phyloP scores from a whole-genome alignment of 2,113 vertebrate genomes.

The Microtus pennsylvanicus region DNA sequence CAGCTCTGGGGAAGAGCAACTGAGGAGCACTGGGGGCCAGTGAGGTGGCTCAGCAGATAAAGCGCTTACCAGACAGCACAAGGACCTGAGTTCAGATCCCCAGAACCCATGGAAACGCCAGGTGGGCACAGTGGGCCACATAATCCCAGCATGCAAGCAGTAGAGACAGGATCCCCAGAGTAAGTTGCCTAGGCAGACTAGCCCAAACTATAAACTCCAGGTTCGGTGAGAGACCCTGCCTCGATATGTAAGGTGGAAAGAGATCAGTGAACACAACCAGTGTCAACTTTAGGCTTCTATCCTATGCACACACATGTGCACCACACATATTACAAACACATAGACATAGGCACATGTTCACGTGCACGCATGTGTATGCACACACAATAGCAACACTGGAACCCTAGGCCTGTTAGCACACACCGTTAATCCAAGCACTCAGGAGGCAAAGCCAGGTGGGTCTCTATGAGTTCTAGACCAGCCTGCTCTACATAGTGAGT shows the following conservation, averaged over 20 bases:
- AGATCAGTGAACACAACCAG: background rate
- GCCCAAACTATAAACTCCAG: background rate
- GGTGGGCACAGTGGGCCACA: background rate
- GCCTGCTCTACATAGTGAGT: background rate
- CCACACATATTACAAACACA: background rate
- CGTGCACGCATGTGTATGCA: fast-evolving
- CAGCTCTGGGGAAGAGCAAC: background rate
- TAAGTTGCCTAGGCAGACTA: background rate
- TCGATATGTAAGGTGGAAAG: background rate
- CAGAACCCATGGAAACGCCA: background rate
- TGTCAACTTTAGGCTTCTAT: background rate
- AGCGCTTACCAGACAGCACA: background rate
- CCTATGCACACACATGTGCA: background rate
- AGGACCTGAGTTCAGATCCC: background rate
- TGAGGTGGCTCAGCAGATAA: background rate
- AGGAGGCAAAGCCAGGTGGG: background rate
- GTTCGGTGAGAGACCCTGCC: background rate
- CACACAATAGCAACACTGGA: background rate
- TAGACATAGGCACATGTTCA: background rate
- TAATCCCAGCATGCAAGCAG: background rate
- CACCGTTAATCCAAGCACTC: background rate
- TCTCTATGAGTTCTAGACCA: background rate
- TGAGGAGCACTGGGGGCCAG: background rate
- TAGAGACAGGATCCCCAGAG: background rate
- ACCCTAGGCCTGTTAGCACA: background rate